phyloP scores from a whole-genome alignment of 1,140 invertebrate genomes.

The Gryon sp. region DNA sequence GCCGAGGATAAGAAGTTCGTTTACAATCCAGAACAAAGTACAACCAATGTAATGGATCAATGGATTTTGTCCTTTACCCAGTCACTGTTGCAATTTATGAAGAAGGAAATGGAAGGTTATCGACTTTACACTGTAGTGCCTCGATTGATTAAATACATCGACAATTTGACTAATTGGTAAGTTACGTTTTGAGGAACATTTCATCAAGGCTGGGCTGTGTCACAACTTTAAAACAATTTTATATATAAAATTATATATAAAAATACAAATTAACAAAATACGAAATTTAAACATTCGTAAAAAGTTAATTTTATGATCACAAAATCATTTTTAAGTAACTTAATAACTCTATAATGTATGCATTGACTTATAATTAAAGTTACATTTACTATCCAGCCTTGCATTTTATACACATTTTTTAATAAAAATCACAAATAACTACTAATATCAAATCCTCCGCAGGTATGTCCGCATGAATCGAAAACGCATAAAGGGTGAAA shows the following conservation, averaged over 20 bases:
- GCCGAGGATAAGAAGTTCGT: constrained; percentile 83
- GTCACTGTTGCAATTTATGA: constrained; percentile 92
- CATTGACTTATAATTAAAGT: too few relatives aligned
- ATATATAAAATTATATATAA: not conserved
- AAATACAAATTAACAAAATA: too few relatives aligned
- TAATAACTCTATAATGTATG: too few relatives aligned
- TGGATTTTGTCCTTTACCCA: constrained; percentile 99
- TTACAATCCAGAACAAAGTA: constrained; percentile 79
- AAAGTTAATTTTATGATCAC: too few relatives aligned
- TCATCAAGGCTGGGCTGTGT: too few relatives aligned
- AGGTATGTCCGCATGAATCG: constrained; percentile 97
- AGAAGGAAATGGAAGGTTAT: constrained; percentile 96
- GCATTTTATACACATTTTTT: too few relatives aligned
- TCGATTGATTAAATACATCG: constrained; percentile 95
- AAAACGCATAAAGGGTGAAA: constrained; percentile 94
- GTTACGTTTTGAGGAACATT: constrained; percentile 4
- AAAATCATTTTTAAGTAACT: too few relatives aligned
- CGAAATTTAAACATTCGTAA: too few relatives aligned
- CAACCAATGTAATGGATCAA: constrained; percentile 97
- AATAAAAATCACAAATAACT: too few relatives aligned
- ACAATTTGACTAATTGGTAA: constrained; percentile 97
- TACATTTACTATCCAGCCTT: too few relatives aligned
- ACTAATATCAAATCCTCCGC: too few relatives aligned
- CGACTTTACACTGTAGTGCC: constrained; percentile 97
- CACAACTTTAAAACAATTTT: too few relatives aligned